phyloP scores from a whole-genome alignment of 2,113 vertebrate species.

The Clarias macrocephalus region DNA sequence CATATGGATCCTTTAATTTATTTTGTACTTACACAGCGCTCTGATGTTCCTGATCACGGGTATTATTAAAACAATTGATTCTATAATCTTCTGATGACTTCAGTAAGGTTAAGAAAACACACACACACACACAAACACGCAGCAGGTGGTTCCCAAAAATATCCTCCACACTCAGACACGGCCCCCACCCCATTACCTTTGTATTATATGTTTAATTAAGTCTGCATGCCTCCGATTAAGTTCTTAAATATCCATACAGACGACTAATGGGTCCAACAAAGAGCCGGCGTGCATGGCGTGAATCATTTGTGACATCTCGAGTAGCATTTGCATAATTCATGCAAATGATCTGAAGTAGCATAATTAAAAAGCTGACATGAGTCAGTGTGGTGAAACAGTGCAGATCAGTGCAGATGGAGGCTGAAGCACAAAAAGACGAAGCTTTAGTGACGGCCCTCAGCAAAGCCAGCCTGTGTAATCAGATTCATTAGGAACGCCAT shows the following conservation, averaged over 20 bases:
- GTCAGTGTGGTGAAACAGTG: conserved; percentile 45
- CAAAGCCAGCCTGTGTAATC: conserved; percentile 42
- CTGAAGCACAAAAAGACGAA: conserved; percentile 20
- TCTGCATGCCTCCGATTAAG: conserved; percentile 19
- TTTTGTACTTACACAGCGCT: background rate
- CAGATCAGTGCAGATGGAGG: conserved; percentile 18
- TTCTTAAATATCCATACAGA: conserved; percentile 43
- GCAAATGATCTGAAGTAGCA: conserved; percentile 51
- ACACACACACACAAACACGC: background rate
- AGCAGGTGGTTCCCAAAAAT: conserved; percentile 1
- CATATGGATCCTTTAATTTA: too few species aligned
- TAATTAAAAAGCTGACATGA: conserved; percentile 54
- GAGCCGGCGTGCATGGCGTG: conserved; percentile 27
- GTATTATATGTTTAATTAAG: conserved; percentile 45
- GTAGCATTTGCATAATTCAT: conserved; percentile 55
- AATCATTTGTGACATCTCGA: conserved; percentile 48
- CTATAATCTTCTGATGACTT: background rate
- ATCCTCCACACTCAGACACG: conserved; percentile 1
- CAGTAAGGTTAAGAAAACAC: background rate
- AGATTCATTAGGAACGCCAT: conserved; percentile 24
- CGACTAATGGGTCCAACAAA: conserved; percentile 35
- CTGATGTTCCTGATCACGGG: background rate
- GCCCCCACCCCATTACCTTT: conserved; percentile 43
- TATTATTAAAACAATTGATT: background rate
- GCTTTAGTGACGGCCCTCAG: conserved; percentile 31